Evolutionary conservation across 2,888 invertebrate genomes (phyloP).

Genomic region (Oscheius sp.): DNA sequence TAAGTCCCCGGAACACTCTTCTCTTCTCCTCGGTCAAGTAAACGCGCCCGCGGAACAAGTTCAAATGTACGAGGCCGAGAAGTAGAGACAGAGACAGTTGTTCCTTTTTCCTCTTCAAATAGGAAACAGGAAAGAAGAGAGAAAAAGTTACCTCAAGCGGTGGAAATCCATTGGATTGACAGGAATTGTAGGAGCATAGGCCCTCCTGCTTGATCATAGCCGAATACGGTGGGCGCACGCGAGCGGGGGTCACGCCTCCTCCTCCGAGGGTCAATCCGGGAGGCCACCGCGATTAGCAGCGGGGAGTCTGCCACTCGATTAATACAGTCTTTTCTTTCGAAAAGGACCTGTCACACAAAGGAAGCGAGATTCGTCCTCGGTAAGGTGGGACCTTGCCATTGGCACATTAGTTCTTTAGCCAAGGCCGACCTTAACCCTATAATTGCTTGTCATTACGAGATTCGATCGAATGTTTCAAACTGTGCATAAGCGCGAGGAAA

Average conservation of each 20-base stretch:
- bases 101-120: background rate
- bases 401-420: background rate
- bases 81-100: background rate
- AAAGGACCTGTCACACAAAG: background rate
- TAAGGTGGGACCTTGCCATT: background rate
- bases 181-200: slow-evolving; percentile 5
- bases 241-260: slow-evolving; percentile 23
- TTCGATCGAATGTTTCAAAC: background rate
- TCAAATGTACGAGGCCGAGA: background rate
- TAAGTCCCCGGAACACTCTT: background rate
- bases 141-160: slow-evolving; percentile 4
- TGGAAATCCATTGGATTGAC: background rate
- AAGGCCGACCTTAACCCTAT: background rate
- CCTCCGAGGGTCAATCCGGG: slow-evolving; percentile 23
- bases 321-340: background rate
- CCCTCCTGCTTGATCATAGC: slow-evolving; percentile 24
- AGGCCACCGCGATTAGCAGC: slow-evolving; percentile 9
- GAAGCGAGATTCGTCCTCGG: too few relatives aligned
- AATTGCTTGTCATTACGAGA: background rate
- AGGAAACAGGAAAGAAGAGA: background rate
- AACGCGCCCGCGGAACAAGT: background rate
- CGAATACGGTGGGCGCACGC: slow-evolving; percentile 22
- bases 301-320: background rate
- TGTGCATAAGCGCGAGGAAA: background rate
- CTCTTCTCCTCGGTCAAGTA: background rate